Evolutionary conservation across 2,113 vertebrate genomes (phyloP).

Genomic region (Crotophaga sulcirostris): DNA sequence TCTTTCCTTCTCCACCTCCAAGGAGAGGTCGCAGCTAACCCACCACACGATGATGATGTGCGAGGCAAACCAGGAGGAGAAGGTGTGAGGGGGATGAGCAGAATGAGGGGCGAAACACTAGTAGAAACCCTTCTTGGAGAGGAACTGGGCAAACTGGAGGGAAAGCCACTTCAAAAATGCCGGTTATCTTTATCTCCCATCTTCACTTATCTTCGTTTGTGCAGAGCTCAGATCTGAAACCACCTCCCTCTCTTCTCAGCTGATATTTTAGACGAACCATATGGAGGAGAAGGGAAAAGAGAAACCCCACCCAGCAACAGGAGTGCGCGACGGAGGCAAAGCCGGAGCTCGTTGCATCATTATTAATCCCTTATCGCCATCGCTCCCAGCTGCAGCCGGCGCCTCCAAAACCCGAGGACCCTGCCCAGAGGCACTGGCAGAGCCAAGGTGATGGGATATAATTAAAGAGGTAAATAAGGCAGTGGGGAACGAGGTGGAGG

Average conservation of each 20-base stretch:
- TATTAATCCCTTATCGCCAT: not conserved
- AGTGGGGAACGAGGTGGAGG: not conserved
- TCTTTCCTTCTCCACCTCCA: not conserved
- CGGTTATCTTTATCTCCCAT: not conserved
- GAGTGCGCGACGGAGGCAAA: not conserved
- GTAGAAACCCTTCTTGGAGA: not conserved
- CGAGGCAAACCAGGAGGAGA: not conserved
- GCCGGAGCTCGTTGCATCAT: not conserved
- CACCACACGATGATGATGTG: accelerated
- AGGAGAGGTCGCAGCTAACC: not conserved
- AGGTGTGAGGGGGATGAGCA: not conserved
- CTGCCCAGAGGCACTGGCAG: not conserved
- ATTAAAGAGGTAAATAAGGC: not conserved
- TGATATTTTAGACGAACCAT: not conserved
- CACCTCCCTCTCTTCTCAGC: not conserved
- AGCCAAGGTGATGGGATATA: not conserved
- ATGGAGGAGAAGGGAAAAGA: not conserved
- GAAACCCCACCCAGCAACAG: not conserved
- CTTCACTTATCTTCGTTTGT: not conserved
- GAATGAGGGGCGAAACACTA: accelerated
- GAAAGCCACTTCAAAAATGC: not conserved
- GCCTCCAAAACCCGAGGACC: not conserved
- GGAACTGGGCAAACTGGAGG: not conserved
- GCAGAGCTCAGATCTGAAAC: not conserved
- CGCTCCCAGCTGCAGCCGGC: not conserved